Evolutionary conservation across 23 tunicate genomes (phyloP), one percentile per base, ranked within the genome.

Genomic region (Diplosoma virens): DNA sequence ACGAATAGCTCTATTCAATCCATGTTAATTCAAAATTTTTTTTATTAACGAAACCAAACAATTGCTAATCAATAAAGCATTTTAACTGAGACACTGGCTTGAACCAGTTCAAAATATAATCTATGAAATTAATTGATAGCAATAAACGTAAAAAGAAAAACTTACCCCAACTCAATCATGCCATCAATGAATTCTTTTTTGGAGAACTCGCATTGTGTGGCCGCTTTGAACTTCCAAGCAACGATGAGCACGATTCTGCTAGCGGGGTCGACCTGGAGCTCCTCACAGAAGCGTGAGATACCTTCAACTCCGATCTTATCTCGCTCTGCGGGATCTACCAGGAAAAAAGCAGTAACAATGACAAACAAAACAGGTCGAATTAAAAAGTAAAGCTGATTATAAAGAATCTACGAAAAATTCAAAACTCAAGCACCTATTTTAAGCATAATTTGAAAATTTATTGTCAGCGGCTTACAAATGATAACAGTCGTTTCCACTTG

Each of bases 251-350:
- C 95, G 55, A 79, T 68, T 0, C 86, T 71, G 45, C 95, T 84
- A 14, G 90, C 67, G 0, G 99, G 99, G 24, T 95, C 99, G 0
- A 95, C 83, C 52, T 88, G 87, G 0, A 95, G 81, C 30, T 95
- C 99, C 20, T 83, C 90, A 47, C 93, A 88, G 47, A 95, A 80
- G 68, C 77, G 75, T 30, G 82, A 67, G 16, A 95, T 85, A 33
- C 99, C 99, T 50, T 95, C 99, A 1, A 88, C 84, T 3, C 99
- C 99, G 46, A 95, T 84, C 81, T 95, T 95, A 28, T 72, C 84
- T n/a, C 80, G 86, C 2, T 94, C 98, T 3, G 67, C 46, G 1
- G 94, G 82, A 58, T 94, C 98, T 87, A 79, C n/a, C n/a, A n/a
- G n/a, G n/a, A 24, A 32, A 30, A 72, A 17, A 66, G 14, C 9